phyloP scores from a whole-genome alignment of 1,140 invertebrate species.

The Drosophila nasuta region DNA sequence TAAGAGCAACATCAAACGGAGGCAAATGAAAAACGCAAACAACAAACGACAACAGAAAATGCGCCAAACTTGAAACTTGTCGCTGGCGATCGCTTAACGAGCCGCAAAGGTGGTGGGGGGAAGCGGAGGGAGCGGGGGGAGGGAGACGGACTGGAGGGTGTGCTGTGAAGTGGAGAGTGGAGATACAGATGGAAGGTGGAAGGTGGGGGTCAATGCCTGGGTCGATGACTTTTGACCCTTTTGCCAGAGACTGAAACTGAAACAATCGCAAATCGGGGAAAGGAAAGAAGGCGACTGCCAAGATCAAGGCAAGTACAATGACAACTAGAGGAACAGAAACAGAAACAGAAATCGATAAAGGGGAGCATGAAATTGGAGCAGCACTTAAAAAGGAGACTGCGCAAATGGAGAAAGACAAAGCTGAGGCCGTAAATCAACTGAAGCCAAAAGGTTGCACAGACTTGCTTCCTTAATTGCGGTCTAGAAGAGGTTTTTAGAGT shows the following conservation, averaged over 20 bases:
- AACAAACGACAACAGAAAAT: slow-evolving; percentile 45
- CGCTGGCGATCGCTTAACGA: slow-evolving; percentile 55
- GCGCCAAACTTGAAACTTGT: slow-evolving; percentile 67
- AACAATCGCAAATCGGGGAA: not conserved
- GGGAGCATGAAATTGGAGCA: slow-evolving; percentile 29
- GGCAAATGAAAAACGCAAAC: slow-evolving; percentile 13
- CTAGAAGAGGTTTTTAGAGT: not conserved
- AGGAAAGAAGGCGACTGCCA: not conserved
- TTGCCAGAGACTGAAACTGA: slow-evolving; percentile 1
- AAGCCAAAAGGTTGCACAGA: not conserved
- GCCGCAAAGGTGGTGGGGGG: not conserved
- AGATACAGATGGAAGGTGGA: slow-evolving; percentile 13
- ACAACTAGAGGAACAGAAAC: not conserved
- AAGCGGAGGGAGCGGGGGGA: not conserved
- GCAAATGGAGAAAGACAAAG: not conserved
- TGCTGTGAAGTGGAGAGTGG: not conserved
- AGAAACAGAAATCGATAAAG: not conserved
- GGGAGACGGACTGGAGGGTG: not conserved
- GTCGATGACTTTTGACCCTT: slow-evolving; percentile 70
- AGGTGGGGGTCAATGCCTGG: slow-evolving; percentile 74
- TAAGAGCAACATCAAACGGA: slow-evolving; percentile 30
- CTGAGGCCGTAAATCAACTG: not conserved
- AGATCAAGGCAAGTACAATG: not conserved
- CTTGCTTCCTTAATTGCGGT: not conserved
- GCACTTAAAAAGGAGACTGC: slow-evolving; percentile 7